Base-by-base conservation (phyloP, 2,888 invertebrate genomes). In the Nematopogon swammerdamellus region DNA sequence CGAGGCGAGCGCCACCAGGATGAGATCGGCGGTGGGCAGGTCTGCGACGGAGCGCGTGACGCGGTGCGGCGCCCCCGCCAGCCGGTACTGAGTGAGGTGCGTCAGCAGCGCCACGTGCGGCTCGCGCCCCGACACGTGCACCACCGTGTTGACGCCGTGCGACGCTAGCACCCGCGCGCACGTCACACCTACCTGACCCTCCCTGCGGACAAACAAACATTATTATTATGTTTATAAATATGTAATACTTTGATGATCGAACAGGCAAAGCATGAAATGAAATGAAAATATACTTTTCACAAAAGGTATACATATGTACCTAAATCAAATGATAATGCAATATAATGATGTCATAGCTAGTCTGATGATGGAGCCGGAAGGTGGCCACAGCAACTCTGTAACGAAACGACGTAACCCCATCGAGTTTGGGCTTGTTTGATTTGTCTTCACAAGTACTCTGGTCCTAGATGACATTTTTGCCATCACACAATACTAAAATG, bases 151-250 rank as follows among this genome's bases (percentile, higher is more conserved):
- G 0, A 91, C 87, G 48, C 92, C 92, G 68, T 94, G 94, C 61
- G 90, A 86, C 49, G 89, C 86, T 56, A 95, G 81, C 67, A 94
- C 89, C 14, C 94, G 84, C 25, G 88, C 91, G 48, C 89, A 87
- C 59, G 86, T 86, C 17, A 91, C 82, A 19, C 87, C 93, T 48
- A 18, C 42, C 45, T 44, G 44, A 45, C 36, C 19, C 25, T 10
- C 52, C 18, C 46, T 49, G 47, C 45, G n/a, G n/a, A n/a, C n/a
- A n/a, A n/a, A n/a, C n/a, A n/a, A n/a, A n/a, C n/a, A 14, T 44
- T 14, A 42, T 18, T 25, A 25, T 25, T 6, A 8, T 25, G 25
- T 8, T 4, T 25, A n/a, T 25, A 25, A 43, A 4, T 6, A 43
- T 43, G 6, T 6, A 17, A 43, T 17, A 30, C 43, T 43, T 11